Conservation (phyloP, 2,797 vertebrate genomes). For the Gallinago stenura region DNA sequence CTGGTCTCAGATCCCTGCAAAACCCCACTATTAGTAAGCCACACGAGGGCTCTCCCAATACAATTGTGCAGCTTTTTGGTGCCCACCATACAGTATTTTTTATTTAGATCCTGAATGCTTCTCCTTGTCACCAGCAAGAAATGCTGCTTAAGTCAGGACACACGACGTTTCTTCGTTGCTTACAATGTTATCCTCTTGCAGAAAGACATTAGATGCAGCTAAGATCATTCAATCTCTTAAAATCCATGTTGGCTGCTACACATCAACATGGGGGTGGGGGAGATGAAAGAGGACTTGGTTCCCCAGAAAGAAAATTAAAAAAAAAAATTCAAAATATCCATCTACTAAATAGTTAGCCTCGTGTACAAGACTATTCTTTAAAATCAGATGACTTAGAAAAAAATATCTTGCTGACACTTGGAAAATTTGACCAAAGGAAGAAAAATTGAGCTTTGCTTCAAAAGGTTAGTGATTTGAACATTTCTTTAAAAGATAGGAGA, state of each 20-base stretch:
- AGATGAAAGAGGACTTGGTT: neutral
- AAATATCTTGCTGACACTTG: neutral
- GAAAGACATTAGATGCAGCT: neutral
- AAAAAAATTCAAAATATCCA: neutral
- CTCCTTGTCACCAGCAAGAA: neutral
- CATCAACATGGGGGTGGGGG: neutral
- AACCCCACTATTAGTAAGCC: neutral
- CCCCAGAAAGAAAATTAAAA: neutral
- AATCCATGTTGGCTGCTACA: neutral
- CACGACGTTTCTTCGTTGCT: neutral
- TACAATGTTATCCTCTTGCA: neutral
- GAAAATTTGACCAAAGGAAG: neutral
- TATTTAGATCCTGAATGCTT: neutral
- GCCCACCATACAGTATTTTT: neutral
- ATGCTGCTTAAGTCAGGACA: neutral
- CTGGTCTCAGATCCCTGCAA: neutral
- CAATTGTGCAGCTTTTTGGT: neutral
- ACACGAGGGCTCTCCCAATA: neutral
- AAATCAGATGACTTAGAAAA: neutral
- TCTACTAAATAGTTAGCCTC: neutral
- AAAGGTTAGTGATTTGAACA: neutral
- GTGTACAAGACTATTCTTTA: neutral
- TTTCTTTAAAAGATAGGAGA: neutral
- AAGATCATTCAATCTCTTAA: neutral
- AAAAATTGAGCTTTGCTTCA: neutral